phyloP scores from a whole-genome alignment of 1,140 invertebrate genomes.

The Heliconius congener region DNA sequence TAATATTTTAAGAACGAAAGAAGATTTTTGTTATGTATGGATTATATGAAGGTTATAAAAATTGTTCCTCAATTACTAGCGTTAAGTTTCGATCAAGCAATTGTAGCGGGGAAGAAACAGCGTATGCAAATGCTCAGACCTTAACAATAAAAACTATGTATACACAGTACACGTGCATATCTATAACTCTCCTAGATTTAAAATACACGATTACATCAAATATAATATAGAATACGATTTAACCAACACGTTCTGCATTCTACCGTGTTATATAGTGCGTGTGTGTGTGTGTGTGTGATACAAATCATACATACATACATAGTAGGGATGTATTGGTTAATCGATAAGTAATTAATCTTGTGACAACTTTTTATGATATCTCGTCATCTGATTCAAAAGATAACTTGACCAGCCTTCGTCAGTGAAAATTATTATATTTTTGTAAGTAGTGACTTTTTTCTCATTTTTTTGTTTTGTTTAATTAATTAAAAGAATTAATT shows the following conservation, averaged over 20 bases:
- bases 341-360: constrained; percentile 29
- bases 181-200: constrained; percentile 21
- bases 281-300: constrained; percentile 55
- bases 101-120: too few species aligned
- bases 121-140: not conserved
- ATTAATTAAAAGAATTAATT: too few species aligned
- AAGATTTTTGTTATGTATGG: too few species aligned
- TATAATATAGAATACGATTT: constrained; percentile 34
- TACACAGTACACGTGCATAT: not conserved
- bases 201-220: constrained; percentile 32
- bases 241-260: constrained; percentile 41
- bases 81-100: too few species aligned
- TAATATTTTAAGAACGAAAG: too few species aligned
- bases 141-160: not conserved
- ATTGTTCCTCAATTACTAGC: too few species aligned
- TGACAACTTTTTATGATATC: constrained; percentile 5
- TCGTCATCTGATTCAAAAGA: constrained; percentile 1
- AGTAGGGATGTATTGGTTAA: constrained; percentile 48
- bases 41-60: too few species aligned
- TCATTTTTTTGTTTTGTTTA: not conserved
- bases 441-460: not conserved
- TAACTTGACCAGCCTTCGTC: not conserved
- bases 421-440: not conserved
- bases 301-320: constrained; percentile 26
- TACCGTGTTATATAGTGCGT: constrained; percentile 47